Evolutionary conservation across 2,797 vertebrate species (phyloP), one percentile per base, ranked within the genome.

Genomic region (Enteromius afrohamiltoni): DNA sequence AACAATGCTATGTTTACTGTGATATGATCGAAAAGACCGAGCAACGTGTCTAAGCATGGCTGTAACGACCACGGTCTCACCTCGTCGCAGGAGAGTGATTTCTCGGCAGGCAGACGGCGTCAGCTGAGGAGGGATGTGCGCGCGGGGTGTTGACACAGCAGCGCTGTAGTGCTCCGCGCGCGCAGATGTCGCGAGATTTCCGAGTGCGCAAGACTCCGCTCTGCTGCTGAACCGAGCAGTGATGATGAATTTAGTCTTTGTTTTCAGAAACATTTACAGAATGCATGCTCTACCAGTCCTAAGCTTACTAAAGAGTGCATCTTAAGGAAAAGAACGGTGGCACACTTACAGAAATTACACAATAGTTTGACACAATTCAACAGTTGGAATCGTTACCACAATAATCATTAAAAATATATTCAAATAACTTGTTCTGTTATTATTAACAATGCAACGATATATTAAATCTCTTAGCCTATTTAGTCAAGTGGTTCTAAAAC

Each of bases 91-190:
- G 8, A 69, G 64, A 79, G 17, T 13, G 74, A 17, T 73, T 80
- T 60, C 84, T 85, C 73, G 70, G 51, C 84, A 81, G 49, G 64
- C 85, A 83, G 64, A 77, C 85, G 64, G 84, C 76, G 75, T 87
- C 85, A 82, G 86, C 85, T 67, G 83, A 76, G 78, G 67, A 85
- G 77, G 58, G 84, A 87, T 88, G 87, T 85, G 84, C n/a, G 75
- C 65, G 17, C 45, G 75, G 80, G 69, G 69, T 79, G 81, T 79
- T 79, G 79, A 82, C 85, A 83, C 80, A 83, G 62, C 77, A 23
- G 76, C 77, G 69, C 77, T 80, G 40, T 34, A 16, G 55, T 47
- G 53, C 67, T 64, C 45, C 80, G n/a, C 26, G 0, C 45, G 17
- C 11, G 0, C 49, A 23, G 21, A 47, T 77, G 53, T 83, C 82